Conservation (phyloP, 2,888 invertebrate species). For the Lingula anatina region DNA sequence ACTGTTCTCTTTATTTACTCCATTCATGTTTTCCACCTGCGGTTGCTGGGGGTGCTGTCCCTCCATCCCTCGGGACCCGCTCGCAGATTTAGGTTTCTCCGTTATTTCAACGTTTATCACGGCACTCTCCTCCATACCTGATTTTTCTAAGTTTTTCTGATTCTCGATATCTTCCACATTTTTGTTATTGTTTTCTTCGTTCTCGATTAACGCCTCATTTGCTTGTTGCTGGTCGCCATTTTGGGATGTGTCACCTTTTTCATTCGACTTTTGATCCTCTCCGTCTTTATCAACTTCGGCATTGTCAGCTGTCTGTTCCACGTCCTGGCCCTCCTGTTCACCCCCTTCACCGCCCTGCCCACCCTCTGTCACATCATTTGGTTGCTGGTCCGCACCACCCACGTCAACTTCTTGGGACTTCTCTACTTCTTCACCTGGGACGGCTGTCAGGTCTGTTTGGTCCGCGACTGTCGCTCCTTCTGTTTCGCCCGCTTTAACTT, state of each 20-base stretch:
- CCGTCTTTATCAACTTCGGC: no score
- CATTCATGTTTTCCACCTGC: not conserved
- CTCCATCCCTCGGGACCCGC: not conserved
- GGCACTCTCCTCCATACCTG: not conserved
- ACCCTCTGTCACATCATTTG: not conserved
- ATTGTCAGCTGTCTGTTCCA: no score
- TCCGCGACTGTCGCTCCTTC: no score
- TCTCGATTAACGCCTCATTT: no score
- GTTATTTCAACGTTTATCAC: not conserved
- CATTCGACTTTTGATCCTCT: no score
- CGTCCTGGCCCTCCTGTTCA: not conserved
- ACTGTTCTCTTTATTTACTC: not conserved
- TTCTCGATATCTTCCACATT: not conserved
- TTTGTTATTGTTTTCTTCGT: no score
- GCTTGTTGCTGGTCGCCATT: no score
- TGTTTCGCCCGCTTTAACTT: not conserved
- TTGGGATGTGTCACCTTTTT: no score
- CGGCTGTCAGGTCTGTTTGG: no score
- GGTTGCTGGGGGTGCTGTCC: not conserved
- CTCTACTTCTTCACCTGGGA: no score
- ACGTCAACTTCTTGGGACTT: conserved; percentile 4
- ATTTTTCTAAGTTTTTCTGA: not conserved
- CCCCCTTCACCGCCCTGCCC: not conserved
- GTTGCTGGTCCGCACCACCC: conserved; percentile 5
- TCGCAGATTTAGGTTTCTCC: not conserved